Base-by-base conservation (phyloP, 2,113 vertebrate genomes). In the Microtus ochrogaster region DNA sequence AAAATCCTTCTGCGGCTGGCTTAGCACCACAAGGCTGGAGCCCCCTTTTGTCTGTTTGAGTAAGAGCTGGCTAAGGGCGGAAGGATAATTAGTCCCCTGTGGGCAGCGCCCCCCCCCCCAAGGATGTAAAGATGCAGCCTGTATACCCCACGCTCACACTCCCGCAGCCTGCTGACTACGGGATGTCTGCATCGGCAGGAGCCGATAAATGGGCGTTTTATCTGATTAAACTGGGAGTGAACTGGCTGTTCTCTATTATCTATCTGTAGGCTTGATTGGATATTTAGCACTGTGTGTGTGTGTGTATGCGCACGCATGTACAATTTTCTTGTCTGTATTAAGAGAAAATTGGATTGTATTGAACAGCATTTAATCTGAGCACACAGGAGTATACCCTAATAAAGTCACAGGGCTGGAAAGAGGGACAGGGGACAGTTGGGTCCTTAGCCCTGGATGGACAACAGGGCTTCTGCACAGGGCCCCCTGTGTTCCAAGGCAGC, bases 201-300 rank as follows among this genome's bases (percentile, higher is more conserved):
- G 91, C 96, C 58, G 44, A 96, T 97, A 97, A 96, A 98, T 72
- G 19, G 12, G 49, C 22, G 11, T 90, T 97, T 98, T 98, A 98
- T 98, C 98, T 98, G 98, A 98, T 98, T 97, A 96, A 98, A 98
- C 98, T 28, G 9, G 70, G 94, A 96, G 41, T 98, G 98, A 98
- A 96, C 98, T 97, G 94, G 79, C 94, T 52, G 55, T 89, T 92
- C 77, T 90, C 90, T 96, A 87, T 98, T 96, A 98, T 97, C 96
- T 96, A 98, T 97, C 96, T 98, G 77, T 82, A 79, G 94, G 11
- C 66, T 84, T 77, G 97, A 98, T 96, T 97, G 97, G 63, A 72
- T 93, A 92, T 97, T 97, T 95, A 95, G 95, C 92, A 94, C 87
- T 49, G 49, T 49, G 44, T 68, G 74, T 49, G 84, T 44, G 58